These are phyloP conservation scores for Campylorhamphus procurvoides DNA, from an alignment of 2,113 vertebrate genomes.

Conservation along the genomic window DNA sequence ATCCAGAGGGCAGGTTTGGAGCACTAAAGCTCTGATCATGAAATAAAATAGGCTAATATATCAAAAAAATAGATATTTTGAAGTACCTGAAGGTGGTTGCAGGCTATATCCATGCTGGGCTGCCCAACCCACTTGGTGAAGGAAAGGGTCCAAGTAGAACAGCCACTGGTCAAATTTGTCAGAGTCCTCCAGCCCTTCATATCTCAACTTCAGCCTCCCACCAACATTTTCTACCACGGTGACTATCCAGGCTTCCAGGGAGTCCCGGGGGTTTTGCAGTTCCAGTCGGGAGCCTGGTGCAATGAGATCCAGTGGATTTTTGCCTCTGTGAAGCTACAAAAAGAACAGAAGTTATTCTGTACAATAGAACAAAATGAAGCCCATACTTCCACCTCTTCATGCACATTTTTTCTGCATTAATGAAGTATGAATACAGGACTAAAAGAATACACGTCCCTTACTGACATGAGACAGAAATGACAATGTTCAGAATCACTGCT, in stretches of 20 bases:
- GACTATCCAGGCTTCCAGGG: slow-evolving; percentile 86
- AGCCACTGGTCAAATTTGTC: slow-evolving; percentile 85
- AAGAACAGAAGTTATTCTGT: not conserved
- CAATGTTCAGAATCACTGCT: not conserved
- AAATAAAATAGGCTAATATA: not conserved
- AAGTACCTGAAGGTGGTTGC: slow-evolving; percentile 86
- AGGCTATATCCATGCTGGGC: slow-evolving; percentile 83
- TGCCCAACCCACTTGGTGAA: slow-evolving; percentile 95
- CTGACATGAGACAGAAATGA: not conserved
- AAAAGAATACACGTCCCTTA: not conserved
- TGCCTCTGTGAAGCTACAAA: slow-evolving; percentile 87
- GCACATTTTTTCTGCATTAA: not conserved
- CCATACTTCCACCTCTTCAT: not conserved
- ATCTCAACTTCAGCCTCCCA: slow-evolving; percentile 87
- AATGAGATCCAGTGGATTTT: slow-evolving; percentile 92
- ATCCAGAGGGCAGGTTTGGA: not conserved
- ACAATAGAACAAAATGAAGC: not conserved
- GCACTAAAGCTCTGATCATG: not conserved
- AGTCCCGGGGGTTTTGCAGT: slow-evolving; percentile 82
- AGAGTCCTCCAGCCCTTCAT: slow-evolving; percentile 83
- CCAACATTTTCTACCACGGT: slow-evolving; percentile 90
- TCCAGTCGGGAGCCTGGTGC: slow-evolving; percentile 88
- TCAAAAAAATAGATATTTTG: not conserved
- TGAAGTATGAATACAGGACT: not conserved
- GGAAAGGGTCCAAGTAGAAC: slow-evolving; percentile 92